A percentile compares a stretch with the other conserved stretches of the same genome.
Evolutionary conservation across 2,888 invertebrate species (phyloP).

Genomic region (Octonoba sinensis): DNA sequence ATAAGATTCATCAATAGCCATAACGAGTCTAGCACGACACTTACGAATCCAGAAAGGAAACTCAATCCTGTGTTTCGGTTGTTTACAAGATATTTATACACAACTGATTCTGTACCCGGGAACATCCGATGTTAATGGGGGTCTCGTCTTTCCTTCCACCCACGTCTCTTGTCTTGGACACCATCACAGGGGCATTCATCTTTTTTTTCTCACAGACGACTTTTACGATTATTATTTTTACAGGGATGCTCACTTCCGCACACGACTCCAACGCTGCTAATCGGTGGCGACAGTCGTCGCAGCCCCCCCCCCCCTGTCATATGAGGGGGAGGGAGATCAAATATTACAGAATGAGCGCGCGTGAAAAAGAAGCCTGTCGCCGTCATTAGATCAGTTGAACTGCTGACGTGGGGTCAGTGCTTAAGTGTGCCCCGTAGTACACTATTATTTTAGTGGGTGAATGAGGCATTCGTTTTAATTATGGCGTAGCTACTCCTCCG

Average conservation of each 20-base stretch:
- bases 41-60: neutral
- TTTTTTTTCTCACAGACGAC: slow-evolving; percentile 1
- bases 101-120: slow-evolving; percentile 15
- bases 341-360: slow-evolving; percentile 1
- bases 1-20: no score
- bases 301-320: neutral
- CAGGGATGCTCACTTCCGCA: slow-evolving; percentile 23
- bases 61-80: slow-evolving; percentile 15
- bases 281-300: slow-evolving; percentile 54
- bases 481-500: no score
- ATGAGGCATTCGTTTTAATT: no score
- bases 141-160: slow-evolving; percentile 14
- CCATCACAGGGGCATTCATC: slow-evolving; percentile 20
- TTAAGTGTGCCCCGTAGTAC: slow-evolving; percentile 16
- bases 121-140: slow-evolving; percentile 33
- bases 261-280: slow-evolving; percentile 45
- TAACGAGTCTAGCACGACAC: no score
- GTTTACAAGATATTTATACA: slow-evolving; percentile 46
- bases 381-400: slow-evolving; percentile 51
- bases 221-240: slow-evolving; percentile 14
- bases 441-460: no score
- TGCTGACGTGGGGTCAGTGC: slow-evolving; percentile 55
- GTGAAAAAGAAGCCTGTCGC: slow-evolving; percentile 50
- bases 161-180: slow-evolving; percentile 16
- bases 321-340: neutral